phyloP scores from a whole-genome alignment of 1,140 invertebrate species.

The Drosophila funebris region DNA sequence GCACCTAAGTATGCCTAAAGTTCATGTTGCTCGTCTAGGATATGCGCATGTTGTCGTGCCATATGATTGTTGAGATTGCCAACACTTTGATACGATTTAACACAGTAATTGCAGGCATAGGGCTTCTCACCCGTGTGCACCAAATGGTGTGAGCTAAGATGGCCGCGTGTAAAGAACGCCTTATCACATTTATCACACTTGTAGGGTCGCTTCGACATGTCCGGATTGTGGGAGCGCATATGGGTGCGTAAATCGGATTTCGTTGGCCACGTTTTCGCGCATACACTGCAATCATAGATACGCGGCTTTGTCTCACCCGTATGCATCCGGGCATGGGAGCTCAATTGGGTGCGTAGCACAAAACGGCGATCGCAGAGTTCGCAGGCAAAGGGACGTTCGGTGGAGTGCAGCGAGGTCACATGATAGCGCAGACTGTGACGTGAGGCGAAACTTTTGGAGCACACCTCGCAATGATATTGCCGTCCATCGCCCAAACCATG shows the following conservation, averaged over 20 bases:
- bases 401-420: constrained; percentile 82
- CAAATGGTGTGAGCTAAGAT: constrained; percentile 66
- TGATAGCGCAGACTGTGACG: constrained; percentile 75
- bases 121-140: constrained; percentile 79
- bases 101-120: constrained; percentile 60
- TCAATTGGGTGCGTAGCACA: constrained; percentile 84
- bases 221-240: constrained; percentile 71
- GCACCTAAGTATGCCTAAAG: too few relatives aligned
- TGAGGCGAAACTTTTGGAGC: constrained; percentile 70
- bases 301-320: constrained; percentile 78
- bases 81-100: constrained; percentile 71
- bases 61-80: constrained; percentile 79
- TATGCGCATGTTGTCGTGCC: constrained; percentile 54
- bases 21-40: constrained; percentile 56
- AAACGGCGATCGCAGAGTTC: constrained; percentile 83
- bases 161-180: constrained; percentile 74
- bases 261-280: constrained; percentile 71
- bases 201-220: constrained; percentile 70
- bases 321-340: constrained; percentile 83
- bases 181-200: constrained; percentile 72
- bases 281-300: constrained; percentile 57
- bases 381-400: constrained; percentile 84
- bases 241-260: constrained; percentile 75
- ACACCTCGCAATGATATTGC: constrained; percentile 69
- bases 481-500: constrained; percentile 66